These are phyloP conservation scores for Xanthorhoe spadicearia DNA, from an alignment of 2,888 invertebrate genomes.

Conservation along the genomic window DNA sequence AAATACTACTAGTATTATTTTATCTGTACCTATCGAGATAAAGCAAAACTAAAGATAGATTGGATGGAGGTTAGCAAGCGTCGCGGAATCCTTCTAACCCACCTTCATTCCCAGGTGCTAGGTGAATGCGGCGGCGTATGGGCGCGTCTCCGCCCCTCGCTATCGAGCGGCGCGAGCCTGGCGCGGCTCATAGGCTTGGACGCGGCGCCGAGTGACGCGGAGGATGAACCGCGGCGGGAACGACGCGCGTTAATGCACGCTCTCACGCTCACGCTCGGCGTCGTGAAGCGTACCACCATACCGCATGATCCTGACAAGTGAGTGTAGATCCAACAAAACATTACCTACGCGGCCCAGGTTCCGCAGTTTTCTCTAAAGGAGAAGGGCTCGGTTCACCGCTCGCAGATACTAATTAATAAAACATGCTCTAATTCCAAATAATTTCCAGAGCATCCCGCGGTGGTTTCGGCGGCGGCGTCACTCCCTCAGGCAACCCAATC, in stretches of 20 bases:
- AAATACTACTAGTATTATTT: no score
- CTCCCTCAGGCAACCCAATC: constrained; percentile 90
- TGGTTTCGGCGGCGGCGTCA: constrained; percentile 91
- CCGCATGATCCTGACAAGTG: constrained; percentile 92
- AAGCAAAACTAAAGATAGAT: no score
- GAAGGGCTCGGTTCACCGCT: no score
- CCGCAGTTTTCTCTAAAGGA: no score
- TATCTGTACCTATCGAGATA: no score
- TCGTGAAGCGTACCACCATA: constrained; percentile 95
- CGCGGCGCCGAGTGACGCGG: constrained; percentile 85
- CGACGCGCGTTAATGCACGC: constrained; percentile 89
- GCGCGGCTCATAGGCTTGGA: constrained; percentile 88
- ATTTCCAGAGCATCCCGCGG: constrained; percentile 88
- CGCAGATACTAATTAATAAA: no score
- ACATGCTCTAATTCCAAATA: background rate
- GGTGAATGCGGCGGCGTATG: constrained; percentile 87
- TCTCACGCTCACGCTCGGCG: constrained; percentile 90
- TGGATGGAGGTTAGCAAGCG: no score
- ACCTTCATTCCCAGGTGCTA: constrained; percentile 58
- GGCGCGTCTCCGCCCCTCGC: constrained; percentile 85
- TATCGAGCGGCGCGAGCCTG: constrained; percentile 88
- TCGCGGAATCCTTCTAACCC: no score
- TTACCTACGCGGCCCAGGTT: no score
- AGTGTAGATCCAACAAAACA: no score
- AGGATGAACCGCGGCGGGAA: constrained; percentile 87